These are phyloP conservation scores for Belgica antarctica DNA, from an alignment of 2,888 invertebrate genomes.

Conservation along the genomic window DNA sequence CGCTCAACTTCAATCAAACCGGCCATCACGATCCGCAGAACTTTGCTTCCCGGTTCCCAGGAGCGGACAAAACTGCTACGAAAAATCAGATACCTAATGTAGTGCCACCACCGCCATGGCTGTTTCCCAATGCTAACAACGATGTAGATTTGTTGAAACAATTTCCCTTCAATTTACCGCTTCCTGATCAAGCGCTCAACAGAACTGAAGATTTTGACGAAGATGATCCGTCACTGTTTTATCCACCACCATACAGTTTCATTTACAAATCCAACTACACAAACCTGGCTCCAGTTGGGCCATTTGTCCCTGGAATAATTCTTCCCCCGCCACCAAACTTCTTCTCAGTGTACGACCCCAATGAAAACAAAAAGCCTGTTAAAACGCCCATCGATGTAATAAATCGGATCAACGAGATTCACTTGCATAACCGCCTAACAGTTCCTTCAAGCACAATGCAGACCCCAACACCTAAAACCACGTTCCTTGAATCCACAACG, in stretches of 20 bases:
- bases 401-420: conserved; percentile 37
- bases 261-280: conserved; percentile 77
- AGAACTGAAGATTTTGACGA: conserved; percentile 77
- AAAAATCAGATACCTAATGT: conserved; percentile 65
- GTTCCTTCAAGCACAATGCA: conserved; percentile 56
- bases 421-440: conserved; percentile 47
- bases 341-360: conserved; percentile 55
- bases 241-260: conserved; percentile 88
- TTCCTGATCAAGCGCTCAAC: conserved; percentile 61
- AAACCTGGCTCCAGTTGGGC: conserved; percentile 74
- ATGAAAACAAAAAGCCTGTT: conserved; percentile 35
- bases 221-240: conserved; percentile 87
- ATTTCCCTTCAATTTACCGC: conserved; percentile 47
- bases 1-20: conserved; percentile 48
- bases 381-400: conserved; percentile 39
- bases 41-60: conserved; percentile 63
- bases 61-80: conserved; percentile 53
- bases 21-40: conserved; percentile 52
- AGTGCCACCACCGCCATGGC: conserved; percentile 63
- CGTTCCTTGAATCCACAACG: conserved; percentile 55
- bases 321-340: conserved; percentile 85
- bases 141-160: conserved; percentile 43
- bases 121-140: conserved; percentile 49
- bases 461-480: conserved; percentile 50
- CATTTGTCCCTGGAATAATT: conserved; percentile 83